Conservation (phyloP, 2,113 vertebrate species). For the Proterorhinus semilunaris region DNA sequence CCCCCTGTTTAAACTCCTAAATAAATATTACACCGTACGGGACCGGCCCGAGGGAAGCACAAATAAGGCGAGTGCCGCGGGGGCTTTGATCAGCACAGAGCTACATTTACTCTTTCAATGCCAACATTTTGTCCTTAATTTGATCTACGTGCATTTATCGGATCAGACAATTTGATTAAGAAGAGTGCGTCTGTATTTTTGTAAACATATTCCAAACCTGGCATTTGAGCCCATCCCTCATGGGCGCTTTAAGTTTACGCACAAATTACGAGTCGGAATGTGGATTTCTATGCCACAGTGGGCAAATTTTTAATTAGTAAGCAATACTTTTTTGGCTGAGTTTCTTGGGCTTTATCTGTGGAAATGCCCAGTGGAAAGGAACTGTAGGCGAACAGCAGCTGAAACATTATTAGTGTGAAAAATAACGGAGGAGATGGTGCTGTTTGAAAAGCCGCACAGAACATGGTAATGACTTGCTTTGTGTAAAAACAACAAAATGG, state of each 20-base stretch:
- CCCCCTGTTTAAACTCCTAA: slow-evolving; percentile 56
- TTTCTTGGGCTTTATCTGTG: slow-evolving; percentile 48
- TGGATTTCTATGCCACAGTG: slow-evolving; percentile 50
- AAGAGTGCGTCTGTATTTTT: slow-evolving; percentile 37
- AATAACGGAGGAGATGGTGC: slow-evolving; percentile 38
- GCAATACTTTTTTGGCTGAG: slow-evolving; percentile 54
- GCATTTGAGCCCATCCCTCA: slow-evolving; percentile 32
- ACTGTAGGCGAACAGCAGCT: slow-evolving; percentile 24
- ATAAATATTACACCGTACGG: slow-evolving; percentile 53
- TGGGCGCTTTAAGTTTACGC: slow-evolving; percentile 48
- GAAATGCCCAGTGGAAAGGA: slow-evolving; percentile 46
- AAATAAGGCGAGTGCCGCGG: slow-evolving; percentile 23
- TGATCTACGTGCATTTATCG: slow-evolving; percentile 48
- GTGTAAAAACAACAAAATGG: slow-evolving; percentile 33
- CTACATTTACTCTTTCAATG: slow-evolving; percentile 44
- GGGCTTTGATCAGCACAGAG: slow-evolving; percentile 42
- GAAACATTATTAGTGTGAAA: slow-evolving; percentile 46
- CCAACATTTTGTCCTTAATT: slow-evolving; percentile 40
- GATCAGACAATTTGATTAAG: slow-evolving; percentile 53
- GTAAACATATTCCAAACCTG: slow-evolving; percentile 51
- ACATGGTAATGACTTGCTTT: slow-evolving; percentile 27
- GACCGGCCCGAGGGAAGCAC: slow-evolving; percentile 22
- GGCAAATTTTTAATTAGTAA: slow-evolving; percentile 66
- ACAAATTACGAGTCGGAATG: slow-evolving; percentile 20
- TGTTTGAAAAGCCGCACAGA: slow-evolving; percentile 27